A percentile compares a stretch with the other conserved stretches of the same genome.
Evolutionary conservation across 2,113 vertebrate species (phyloP).

Genomic region (Cichladusa arquata): DNA sequence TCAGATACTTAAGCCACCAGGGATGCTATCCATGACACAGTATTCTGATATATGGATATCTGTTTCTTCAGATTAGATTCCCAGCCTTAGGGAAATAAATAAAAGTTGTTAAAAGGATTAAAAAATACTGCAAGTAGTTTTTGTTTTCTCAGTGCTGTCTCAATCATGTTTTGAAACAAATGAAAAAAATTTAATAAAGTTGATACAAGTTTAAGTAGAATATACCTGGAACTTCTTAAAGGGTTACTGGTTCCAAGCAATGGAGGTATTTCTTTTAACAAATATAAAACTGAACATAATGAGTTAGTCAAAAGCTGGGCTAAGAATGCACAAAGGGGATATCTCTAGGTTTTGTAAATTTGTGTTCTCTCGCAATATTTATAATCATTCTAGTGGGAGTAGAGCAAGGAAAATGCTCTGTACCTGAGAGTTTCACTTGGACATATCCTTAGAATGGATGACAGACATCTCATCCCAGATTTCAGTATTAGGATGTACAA

Average conservation of each 20-base stretch:
- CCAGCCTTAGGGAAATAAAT: not conserved
- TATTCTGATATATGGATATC: not conserved
- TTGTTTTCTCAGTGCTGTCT: not conserved
- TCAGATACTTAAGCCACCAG: not conserved
- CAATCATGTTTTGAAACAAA: not conserved
- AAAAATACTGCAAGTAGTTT: not conserved
- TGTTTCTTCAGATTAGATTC: not conserved
- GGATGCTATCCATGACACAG: not conserved
- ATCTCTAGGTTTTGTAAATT: not conserved
- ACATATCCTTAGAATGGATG: not conserved
- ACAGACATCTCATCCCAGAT: accelerated
- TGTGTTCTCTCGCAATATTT: not conserved
- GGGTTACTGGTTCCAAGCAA: not conserved
- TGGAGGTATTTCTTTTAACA: not conserved
- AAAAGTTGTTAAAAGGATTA: not conserved
- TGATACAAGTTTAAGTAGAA: not conserved
- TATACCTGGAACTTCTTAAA: not conserved
- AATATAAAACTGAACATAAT: not conserved
- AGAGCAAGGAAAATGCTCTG: not conserved
- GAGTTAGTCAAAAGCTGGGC: not conserved
- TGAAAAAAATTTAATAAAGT: not conserved
- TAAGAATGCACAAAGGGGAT: not conserved
- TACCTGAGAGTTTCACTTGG: not conserved
- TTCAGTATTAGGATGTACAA: not conserved
- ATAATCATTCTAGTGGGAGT: not conserved